Conservation (phyloP, 2,113 vertebrate species). For the Clarias batrachus region DNA sequence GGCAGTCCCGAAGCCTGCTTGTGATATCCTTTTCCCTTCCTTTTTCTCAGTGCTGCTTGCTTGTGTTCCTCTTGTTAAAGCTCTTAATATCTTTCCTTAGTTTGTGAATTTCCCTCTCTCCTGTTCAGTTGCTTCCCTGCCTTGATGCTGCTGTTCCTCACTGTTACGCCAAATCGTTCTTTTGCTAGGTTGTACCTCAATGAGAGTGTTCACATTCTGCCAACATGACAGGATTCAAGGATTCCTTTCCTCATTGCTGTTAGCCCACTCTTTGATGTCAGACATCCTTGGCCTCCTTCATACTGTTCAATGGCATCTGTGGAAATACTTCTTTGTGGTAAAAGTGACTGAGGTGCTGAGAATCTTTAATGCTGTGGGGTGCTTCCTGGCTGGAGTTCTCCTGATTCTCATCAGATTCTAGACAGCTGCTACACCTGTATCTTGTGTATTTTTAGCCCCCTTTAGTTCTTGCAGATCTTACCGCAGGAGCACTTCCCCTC, state of each 20-base stretch:
- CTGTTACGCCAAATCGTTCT: too few relatives aligned
- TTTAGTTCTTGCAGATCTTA: too few relatives aligned
- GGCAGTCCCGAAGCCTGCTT: background rate
- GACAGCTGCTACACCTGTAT: background rate
- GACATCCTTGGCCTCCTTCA: background rate
- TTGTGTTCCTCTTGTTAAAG: background rate
- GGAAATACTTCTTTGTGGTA: background rate
- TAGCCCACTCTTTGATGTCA: background rate
- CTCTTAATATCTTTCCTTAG: background rate
- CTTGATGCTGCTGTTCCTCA: too few relatives aligned
- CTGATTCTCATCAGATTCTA: background rate
- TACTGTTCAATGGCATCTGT: too few relatives aligned
- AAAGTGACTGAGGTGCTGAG: background rate
- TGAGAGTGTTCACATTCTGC: too few relatives aligned
- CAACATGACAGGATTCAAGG: background rate
- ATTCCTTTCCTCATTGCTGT: background rate
- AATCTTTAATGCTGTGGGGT: background rate
- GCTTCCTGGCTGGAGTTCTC: background rate
- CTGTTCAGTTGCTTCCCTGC: too few relatives aligned
- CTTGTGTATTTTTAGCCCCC: too few relatives aligned
- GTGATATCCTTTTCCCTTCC: background rate
- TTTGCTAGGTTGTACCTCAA: too few relatives aligned
- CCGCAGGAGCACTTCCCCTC: too few relatives aligned
- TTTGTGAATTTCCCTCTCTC: background rate
- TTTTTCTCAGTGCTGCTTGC: background rate